Evolutionary conservation across 2,113 vertebrate genomes (phyloP), one percentile per base, ranked within the genome.

Genomic region (Cyanistes caeruleus): DNA sequence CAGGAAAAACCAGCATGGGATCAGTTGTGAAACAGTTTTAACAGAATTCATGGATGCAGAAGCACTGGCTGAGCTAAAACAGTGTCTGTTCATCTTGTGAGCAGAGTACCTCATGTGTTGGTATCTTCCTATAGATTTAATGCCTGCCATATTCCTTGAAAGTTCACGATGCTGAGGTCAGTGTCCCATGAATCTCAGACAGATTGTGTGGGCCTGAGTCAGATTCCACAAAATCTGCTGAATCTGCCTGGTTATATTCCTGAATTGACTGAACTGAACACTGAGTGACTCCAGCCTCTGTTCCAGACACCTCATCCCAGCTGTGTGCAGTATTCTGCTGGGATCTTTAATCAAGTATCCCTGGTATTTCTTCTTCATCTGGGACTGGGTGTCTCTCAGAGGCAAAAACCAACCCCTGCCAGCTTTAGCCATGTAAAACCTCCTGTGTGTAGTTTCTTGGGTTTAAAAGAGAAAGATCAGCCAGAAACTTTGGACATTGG

Each of bases 141-240:
- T 79, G 65, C 79, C 65, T 79, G 31, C 65, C 30, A 8, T 10
- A 8, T 20, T 67, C 39, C 33, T 68, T 74, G 33, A 59, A 60
- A 31, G 60, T 35, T 46, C 1, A 3, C 0, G 0, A 3, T 2
- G 2, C 35, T 1, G 6, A 87, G 67, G 39, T 43, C 37, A 24
- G 10, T 72, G 23, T 10, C 24, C 23, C 49, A 11, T 8, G 2
- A 41, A 59, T 75, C 44, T 8, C 65, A 64, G 67, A 58, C 64
- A 65, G 35, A 5, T 8, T n/a, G 23, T 67, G 51, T 55, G 60
- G 15, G 37, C 1, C 1, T 28, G 46, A 63, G 56, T 81, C 52
- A 84, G 37, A 25, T 53, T 51, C 39, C 5, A 4, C 35, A 59
- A 51, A 67, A 63, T 77, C 73, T 43, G 35, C 30, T 53, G 15